Percentiles rank a stretch among this genome's conserved stretches.
phyloP scores from a whole-genome alignment of 2,888 invertebrate genomes.

The Brachyopa scutellaris region DNA sequence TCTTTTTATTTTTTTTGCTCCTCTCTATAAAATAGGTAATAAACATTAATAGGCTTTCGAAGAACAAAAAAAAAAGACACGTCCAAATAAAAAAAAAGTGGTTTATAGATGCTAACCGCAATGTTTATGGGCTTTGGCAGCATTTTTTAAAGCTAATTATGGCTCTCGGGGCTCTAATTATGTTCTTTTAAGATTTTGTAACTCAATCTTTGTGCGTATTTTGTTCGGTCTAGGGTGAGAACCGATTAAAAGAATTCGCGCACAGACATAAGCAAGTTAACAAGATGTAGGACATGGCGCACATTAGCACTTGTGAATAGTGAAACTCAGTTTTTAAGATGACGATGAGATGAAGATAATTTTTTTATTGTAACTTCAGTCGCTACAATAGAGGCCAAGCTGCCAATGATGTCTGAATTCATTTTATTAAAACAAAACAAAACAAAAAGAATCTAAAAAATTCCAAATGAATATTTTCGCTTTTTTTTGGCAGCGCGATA shows the following conservation, averaged over 20 bases:
- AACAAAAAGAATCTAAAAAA: too few relatives aligned
- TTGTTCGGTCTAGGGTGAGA: slow-evolving; percentile 47
- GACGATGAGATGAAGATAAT: slow-evolving; percentile 11
- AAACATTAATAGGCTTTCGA: slow-evolving; percentile 30
- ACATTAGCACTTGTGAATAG: neutral
- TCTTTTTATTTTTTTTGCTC: slow-evolving; percentile 11
- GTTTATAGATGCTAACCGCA: slow-evolving; percentile 46
- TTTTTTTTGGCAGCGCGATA: slow-evolving; percentile 33
- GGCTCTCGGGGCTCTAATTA: slow-evolving; percentile 60
- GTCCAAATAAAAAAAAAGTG: slow-evolving; percentile 20
- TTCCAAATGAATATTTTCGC: neutral
- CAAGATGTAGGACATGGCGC: slow-evolving; percentile 22
- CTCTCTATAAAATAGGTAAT: slow-evolving; percentile 42
- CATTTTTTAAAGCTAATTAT: slow-evolving; percentile 62
- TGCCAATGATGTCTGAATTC: slow-evolving; percentile 35
- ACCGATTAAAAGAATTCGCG: slow-evolving; percentile 53
- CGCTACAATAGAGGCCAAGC: slow-evolving; percentile 50
- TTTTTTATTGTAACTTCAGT: neutral
- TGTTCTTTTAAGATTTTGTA: slow-evolving; percentile 41
- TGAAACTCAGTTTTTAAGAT: slow-evolving; percentile 20
- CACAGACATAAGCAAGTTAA: neutral
- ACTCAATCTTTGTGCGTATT: slow-evolving; percentile 26
- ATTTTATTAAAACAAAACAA: slow-evolving; percentile 16
- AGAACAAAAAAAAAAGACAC: slow-evolving; percentile 20
- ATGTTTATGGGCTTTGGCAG: slow-evolving; percentile 61